These are phyloP conservation scores for Crotophaga sulcirostris DNA, from an alignment of 2,113 vertebrate species.

Conservation along the genomic window DNA sequence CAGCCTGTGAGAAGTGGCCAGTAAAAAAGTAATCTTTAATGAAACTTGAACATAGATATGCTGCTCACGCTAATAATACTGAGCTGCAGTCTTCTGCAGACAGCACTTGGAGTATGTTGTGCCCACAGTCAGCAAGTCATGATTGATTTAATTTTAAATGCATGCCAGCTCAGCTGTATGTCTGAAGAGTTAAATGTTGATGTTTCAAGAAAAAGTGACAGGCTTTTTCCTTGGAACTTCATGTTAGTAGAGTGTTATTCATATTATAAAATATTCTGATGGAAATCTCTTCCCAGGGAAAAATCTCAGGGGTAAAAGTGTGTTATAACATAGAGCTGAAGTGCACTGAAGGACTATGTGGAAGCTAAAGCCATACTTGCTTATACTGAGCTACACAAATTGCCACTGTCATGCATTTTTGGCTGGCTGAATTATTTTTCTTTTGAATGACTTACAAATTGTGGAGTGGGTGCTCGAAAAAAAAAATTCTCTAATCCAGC, in stretches of 20 bases:
- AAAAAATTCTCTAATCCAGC: not conserved
- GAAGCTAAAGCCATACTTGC: not conserved
- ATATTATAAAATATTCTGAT: not conserved
- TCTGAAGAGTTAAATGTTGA: not conserved
- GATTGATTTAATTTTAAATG: not conserved
- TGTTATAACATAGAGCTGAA: not conserved
- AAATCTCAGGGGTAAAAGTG: not conserved
- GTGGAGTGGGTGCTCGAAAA: not conserved
- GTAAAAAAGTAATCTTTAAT: not conserved
- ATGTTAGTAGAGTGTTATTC: not conserved
- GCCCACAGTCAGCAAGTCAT: not conserved
- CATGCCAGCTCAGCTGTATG: not conserved
- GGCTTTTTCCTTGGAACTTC: not conserved
- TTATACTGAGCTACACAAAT: not conserved
- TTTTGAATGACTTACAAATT: not conserved
- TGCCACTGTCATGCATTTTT: not conserved
- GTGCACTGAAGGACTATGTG: not conserved
- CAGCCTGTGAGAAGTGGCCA: not conserved
- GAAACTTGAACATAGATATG: not conserved
- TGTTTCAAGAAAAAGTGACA: not conserved
- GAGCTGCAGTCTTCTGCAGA: not conserved
- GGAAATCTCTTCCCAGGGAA: not conserved
- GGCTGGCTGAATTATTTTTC: not conserved
- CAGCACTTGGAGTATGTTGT: not conserved
- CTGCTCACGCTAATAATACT: not conserved